Evolutionary conservation across 92 coral and sea anemone species (phyloP).

Genomic region (Heliopora coerulea): DNA sequence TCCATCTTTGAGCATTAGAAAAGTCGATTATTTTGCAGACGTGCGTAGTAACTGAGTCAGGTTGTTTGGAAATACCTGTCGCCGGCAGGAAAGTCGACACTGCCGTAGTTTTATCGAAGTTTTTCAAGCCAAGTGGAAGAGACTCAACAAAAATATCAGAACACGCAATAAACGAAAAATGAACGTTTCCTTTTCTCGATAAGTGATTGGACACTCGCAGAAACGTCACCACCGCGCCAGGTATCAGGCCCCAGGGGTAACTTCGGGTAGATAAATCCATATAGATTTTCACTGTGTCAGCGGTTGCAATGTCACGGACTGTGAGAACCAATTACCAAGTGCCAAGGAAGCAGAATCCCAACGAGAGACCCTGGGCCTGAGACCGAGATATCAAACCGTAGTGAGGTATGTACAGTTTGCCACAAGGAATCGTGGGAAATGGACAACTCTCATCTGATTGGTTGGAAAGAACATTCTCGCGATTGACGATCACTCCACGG

Average conservation of each 20-base stretch:
- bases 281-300: slow-evolving; percentile 74
- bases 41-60: slow-evolving; percentile 7
- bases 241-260: slow-evolving; percentile 69
- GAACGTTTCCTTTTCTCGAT: slow-evolving; percentile 74
- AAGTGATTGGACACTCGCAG: slow-evolving; percentile 66
- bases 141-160: slow-evolving; percentile 68
- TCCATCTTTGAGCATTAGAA: slow-evolving; percentile 53
- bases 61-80: slow-evolving; percentile 21
- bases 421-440: slow-evolving; percentile 55
- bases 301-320: slow-evolving; percentile 66
- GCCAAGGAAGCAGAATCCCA: slow-evolving; percentile 67
- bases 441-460: slow-evolving; percentile 68
- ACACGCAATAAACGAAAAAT: slow-evolving; percentile 78
- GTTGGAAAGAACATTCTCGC: slow-evolving; percentile 60
- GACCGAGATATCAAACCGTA: slow-evolving; percentile 59
- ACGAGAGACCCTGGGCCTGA: slow-evolving; percentile 53
- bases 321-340: slow-evolving; percentile 64
- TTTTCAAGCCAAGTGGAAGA: slow-evolving; percentile 27
- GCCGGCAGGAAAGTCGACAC: neutral
- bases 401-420: slow-evolving; percentile 63
- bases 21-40: slow-evolving; percentile 62
- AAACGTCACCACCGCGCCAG: slow-evolving; percentile 80
- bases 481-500: slow-evolving; percentile 65
- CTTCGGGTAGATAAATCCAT: slow-evolving; percentile 65
- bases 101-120: neutral